phyloP scores from a whole-genome alignment of 2,797 vertebrate genomes.

The Acrocephalus scirpaceus region DNA sequence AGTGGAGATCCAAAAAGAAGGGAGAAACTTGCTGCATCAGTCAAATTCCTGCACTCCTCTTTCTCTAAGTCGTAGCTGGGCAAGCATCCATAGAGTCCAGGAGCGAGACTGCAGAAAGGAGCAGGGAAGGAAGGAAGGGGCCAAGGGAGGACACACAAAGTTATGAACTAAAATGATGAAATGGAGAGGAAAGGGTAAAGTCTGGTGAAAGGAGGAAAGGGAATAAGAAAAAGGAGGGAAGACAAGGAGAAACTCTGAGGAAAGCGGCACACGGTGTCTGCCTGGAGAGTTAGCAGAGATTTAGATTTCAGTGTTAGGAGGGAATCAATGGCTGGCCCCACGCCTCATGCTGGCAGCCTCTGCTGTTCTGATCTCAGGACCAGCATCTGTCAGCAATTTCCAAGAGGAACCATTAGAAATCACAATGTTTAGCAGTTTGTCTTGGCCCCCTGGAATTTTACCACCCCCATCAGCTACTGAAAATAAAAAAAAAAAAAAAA shows the following conservation, averaged over 20 bases:
- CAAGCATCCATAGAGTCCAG: background rate
- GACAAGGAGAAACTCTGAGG: background rate
- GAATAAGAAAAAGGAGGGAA: background rate
- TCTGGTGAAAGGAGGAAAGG: background rate
- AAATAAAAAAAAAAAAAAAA: constrained; percentile 33
- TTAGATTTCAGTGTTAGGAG: constrained; percentile 44
- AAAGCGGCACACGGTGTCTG: background rate
- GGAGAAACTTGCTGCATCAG: constrained; percentile 42
- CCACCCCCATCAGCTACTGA: constrained; percentile 69
- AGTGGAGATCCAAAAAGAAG: constrained; percentile 21
- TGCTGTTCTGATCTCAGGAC: constrained; percentile 60
- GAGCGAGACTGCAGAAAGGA: background rate
- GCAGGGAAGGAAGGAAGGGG: background rate
- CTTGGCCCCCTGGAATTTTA: constrained; percentile 69
- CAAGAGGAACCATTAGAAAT: constrained; percentile 71
- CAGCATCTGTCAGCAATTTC: constrained; percentile 77
- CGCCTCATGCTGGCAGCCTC: constrained; percentile 57
- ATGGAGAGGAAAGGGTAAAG: background rate
- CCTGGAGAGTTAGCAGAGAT: constrained; percentile 13
- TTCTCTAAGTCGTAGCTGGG: constrained; percentile 5
- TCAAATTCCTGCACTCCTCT: constrained; percentile 22
- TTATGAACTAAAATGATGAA: background rate
- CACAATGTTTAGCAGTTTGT: constrained; percentile 72
- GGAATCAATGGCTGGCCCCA: constrained; percentile 68
- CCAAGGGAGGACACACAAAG: background rate